phyloP scores from a whole-genome alignment of 1,140 invertebrate genomes.

The Brachionus asplanchnoidis region DNA sequence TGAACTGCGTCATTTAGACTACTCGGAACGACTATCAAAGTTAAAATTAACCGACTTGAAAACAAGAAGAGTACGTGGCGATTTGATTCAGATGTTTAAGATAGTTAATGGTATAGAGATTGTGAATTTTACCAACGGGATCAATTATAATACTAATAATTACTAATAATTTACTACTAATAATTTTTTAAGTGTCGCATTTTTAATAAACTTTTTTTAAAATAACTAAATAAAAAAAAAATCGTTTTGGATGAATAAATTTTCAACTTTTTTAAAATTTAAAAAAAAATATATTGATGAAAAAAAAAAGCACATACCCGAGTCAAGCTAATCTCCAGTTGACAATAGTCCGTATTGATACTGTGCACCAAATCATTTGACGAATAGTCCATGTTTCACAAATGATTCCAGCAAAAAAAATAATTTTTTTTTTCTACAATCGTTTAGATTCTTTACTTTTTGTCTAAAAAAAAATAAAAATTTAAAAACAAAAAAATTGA shows the following conservation, averaged over 20 bases:
- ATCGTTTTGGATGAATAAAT: neutral
- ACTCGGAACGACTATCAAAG: too few species aligned
- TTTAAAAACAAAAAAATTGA: neutral
- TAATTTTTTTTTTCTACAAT: neutral
- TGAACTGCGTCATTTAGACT: too few species aligned
- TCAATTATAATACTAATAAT: too few species aligned
- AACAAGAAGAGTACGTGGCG: too few species aligned
- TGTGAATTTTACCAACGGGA: too few species aligned
- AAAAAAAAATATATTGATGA: neutral
- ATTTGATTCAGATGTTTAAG: too few species aligned
- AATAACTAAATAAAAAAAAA: neutral
- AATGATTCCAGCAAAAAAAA: neutral
- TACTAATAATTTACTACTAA: too few species aligned
- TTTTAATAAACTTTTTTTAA: neutral
- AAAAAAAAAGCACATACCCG: neutral
- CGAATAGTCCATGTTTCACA: neutral
- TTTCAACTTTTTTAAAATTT: neutral
- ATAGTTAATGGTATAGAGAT: too few species aligned
- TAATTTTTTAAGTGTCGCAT: too few species aligned
- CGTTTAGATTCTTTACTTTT: conserved; percentile 26
- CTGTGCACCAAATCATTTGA: neutral
- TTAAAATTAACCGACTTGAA: too few species aligned
- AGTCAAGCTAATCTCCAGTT: neutral
- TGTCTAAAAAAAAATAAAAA: conserved; percentile 7
- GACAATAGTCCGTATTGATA: conserved; percentile 16